phyloP scores from a whole-genome alignment of 2,797 vertebrate species.

The Clarias fuscus region DNA sequence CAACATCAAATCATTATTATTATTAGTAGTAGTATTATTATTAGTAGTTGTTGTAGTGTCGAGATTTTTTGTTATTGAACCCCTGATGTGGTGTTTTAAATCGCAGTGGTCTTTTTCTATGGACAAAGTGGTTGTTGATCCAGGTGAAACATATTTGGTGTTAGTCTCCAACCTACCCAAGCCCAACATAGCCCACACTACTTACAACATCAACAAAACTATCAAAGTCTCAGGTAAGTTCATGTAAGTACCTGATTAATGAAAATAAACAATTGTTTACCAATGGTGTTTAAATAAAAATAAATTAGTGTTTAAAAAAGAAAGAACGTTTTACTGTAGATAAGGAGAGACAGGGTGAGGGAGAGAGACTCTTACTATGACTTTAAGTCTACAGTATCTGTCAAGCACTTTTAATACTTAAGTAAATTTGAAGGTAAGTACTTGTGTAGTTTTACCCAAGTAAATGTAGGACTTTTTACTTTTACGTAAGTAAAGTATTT shows the following conservation, averaged over 20 bases:
- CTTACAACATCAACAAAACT: constrained; percentile 49
- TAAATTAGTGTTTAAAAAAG: neutral
- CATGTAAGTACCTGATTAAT: neutral
- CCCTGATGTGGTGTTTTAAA: neutral
- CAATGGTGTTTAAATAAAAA: neutral
- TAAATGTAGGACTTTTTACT: no score
- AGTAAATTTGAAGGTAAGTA: no score
- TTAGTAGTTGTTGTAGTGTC: neutral
- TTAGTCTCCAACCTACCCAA: constrained; percentile 74
- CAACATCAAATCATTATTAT: neutral
- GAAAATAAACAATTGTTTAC: neutral
- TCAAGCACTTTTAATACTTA: no score
- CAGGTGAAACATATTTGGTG: constrained; percentile 64
- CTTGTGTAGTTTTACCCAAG: no score
- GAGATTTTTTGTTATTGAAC: neutral
- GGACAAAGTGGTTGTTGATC: constrained; percentile 66
- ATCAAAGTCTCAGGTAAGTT: constrained; percentile 66
- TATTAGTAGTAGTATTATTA: neutral
- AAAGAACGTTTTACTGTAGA: no score
- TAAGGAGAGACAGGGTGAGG: no score
- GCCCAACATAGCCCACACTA: constrained; percentile 63
- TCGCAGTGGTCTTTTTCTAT: constrained; percentile 73
- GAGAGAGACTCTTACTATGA: no score
- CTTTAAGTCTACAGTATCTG: no score
- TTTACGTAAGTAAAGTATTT: no score